A percentile compares a stretch with the other conserved stretches of the same genome.
These are phyloP conservation scores for Amblyjoppa fuscipennis DNA, from an alignment of 2,888 invertebrate genomes.

Conservation along the genomic window DNA sequence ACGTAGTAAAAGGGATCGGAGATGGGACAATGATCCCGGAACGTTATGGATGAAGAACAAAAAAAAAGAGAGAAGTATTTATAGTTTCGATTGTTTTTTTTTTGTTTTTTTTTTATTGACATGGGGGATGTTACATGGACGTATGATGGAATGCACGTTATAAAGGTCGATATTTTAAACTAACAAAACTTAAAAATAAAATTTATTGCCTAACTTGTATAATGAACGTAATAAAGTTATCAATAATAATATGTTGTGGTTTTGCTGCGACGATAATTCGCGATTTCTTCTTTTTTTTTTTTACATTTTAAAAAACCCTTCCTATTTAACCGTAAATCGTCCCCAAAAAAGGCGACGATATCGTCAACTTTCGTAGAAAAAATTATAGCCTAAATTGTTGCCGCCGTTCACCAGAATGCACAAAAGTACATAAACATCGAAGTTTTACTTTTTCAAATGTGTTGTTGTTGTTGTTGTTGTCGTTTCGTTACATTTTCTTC, in stretches of 20 bases:
- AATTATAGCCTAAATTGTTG: conserved; percentile 58
- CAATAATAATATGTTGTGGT: conserved; percentile 64
- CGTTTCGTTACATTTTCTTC: neutral
- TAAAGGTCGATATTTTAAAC: conserved; percentile 73
- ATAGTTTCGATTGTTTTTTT: conserved; percentile 65
- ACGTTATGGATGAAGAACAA: conserved; percentile 26
- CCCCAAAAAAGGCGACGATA: conserved; percentile 52
- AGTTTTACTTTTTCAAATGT: conserved; percentile 36
- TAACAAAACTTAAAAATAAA: conserved; percentile 74
- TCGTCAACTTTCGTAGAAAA: conserved; percentile 62
- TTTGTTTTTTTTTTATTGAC: conserved; percentile 78
- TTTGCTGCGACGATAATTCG: conserved; percentile 44
- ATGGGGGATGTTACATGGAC: conserved; percentile 80
- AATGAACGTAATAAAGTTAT: conserved; percentile 70
- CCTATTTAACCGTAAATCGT: conserved; percentile 53
- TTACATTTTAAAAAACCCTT: conserved; percentile 60
- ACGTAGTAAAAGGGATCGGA: conserved; percentile 9
- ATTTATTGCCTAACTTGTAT: conserved; percentile 68
- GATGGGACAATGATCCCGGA: neutral
- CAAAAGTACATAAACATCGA: conserved; percentile 62
- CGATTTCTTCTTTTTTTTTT: conserved; percentile 29
- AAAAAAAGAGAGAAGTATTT: conserved; percentile 17
- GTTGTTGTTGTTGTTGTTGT: conserved; percentile 11
- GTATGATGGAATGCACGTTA: conserved; percentile 80
- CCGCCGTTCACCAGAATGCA: conserved; percentile 62